Evolutionary conservation across 2,113 vertebrate species (phyloP), one percentile per base, ranked within the genome.

Genomic region (Cygnus buccinator): DNA sequence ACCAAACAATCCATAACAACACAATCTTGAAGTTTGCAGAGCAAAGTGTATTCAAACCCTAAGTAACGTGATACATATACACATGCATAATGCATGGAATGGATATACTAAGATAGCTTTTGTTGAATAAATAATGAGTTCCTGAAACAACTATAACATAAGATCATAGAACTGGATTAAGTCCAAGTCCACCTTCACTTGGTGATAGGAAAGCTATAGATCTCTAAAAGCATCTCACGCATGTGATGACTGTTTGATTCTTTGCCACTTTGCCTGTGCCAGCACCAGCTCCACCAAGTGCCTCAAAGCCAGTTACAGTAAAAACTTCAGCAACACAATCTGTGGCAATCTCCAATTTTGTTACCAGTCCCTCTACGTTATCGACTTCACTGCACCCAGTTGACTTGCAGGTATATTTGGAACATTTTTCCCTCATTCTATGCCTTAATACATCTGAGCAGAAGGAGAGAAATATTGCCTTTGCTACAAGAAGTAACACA

Each of bases 41-140:
- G 39, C 31, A 75, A 84, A 74, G 33, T 18, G 19, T n/a, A 62
- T 50, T 62, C 68, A 59, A 84, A 35, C 28, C 6, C 1, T 39
- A 72, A 91, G 48, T 55, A 87, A 79, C 2, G 10, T 13, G 17
- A 87, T 20, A 65, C 41, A 58, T 3, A 80, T 4, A 52, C 21
- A 86, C 48, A 58, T 91, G 21, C 15, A 85, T 93, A 87, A 91
- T 94, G 84, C 31, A 93, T 61, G 10, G 23, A 0, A 57, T 76
- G 35, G 54, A 61, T 76, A 52, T 10, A 82, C 22, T 68, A 85
- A 86, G 54, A 92, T 10, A 48, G 83, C 50, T 43, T 71, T 31
- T 79, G 44, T 73, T 96, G 87, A 86, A 87, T 93, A 94, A 93
- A 76, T 88, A 80, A 96, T 39, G n/a, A 95, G 71, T 78, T 90